Percentiles rank a stretch among this genome's conserved stretches.
Evolutionary conservation across 2,888 invertebrate species (phyloP).

Genomic region (Hyles lineata): DNA sequence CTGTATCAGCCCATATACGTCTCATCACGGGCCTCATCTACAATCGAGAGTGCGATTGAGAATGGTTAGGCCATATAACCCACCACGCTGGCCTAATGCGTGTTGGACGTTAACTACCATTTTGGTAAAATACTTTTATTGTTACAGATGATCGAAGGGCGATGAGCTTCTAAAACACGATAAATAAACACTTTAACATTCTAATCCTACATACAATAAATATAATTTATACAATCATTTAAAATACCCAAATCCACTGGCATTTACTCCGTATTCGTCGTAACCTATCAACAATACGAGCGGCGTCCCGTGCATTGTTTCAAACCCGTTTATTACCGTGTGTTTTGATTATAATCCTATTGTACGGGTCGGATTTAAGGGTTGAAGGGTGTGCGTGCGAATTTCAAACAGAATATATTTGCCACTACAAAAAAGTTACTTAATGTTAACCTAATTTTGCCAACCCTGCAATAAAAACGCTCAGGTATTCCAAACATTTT

Average conservation of each 20-base stretch:
- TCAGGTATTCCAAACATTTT: conserved; percentile 11
- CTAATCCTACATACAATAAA: too few species aligned
- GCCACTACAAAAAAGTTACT: conserved; percentile 3
- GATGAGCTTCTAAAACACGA: too few species aligned
- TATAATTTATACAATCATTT: neutral
- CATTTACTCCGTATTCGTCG: neutral
- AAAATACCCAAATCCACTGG: neutral
- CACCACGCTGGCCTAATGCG: too few species aligned
- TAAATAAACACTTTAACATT: too few species aligned
- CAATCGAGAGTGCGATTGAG: too few species aligned
- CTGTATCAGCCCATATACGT: too few species aligned
- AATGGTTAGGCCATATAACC: too few species aligned
- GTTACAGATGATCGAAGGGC: too few species aligned
- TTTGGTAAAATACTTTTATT: too few species aligned
- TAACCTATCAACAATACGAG: conserved; percentile 16
- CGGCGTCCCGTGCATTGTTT: neutral
- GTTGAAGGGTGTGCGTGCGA: neutral
- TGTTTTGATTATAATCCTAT: conserved; percentile 25
- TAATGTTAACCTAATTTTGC: neutral
- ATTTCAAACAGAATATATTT: neutral
- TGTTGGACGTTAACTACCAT: too few species aligned
- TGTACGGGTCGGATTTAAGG: neutral
- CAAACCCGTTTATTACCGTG: neutral
- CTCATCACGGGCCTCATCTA: too few species aligned
- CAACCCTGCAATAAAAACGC: neutral